Conservation (phyloP, 2,797 vertebrate species). For the Pitangus sulphuratus region DNA sequence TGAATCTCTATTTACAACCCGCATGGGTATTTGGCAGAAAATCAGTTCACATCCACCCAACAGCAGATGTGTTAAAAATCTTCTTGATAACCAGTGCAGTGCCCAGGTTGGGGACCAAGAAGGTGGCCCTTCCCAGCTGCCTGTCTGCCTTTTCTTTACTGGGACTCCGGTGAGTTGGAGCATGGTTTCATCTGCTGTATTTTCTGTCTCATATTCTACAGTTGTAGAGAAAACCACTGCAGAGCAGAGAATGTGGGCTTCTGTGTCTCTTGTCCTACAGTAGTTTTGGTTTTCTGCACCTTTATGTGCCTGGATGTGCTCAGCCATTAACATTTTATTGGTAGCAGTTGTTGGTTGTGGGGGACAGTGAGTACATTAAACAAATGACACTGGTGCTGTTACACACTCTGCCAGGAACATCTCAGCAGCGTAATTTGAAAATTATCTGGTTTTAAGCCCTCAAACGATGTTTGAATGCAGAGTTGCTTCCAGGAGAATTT, state of each 20-base stretch:
- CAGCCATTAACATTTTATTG: background rate
- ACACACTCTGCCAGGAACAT: background rate
- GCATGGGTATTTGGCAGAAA: background rate
- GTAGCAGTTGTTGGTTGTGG: background rate
- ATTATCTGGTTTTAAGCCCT: background rate
- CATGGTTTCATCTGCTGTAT: background rate
- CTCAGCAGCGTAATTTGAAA: background rate
- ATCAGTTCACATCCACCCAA: background rate
- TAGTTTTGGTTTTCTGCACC: background rate
- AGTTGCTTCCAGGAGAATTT: background rate
- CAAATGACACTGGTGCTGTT: background rate
- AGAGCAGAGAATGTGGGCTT: background rate
- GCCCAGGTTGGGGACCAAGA: background rate
- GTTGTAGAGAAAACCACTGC: background rate
- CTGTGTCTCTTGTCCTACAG: background rate
- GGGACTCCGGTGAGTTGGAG: background rate
- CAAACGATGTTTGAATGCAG: background rate
- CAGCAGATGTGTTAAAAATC: background rate
- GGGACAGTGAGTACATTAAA: background rate
- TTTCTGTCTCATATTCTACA: background rate
- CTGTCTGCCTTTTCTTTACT: background rate
- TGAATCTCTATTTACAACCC: background rate
- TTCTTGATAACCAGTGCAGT: background rate
- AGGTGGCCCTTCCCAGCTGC: background rate
- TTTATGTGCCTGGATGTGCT: background rate